Conservation (phyloP, 2,797 vertebrate genomes). For the Hapalemur alaotrensis region DNA sequence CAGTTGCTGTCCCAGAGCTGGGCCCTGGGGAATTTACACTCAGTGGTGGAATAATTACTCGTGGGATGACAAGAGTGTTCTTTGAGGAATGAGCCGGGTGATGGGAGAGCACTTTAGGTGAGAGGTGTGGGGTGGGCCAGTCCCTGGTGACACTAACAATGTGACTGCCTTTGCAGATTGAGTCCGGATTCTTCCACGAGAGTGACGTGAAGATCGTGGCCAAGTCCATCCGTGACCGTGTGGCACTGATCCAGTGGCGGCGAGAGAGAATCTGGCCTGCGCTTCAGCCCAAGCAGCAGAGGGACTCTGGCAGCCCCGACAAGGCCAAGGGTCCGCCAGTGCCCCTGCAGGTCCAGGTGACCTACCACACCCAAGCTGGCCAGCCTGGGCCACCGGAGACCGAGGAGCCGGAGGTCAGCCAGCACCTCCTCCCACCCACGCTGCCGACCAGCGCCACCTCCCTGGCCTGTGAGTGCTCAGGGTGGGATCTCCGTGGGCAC, state of each 20-base stretch:
- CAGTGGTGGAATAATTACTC: background rate
- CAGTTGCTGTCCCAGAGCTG: background rate
- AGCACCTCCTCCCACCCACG: conserved; percentile 87
- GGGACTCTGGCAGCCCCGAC: conserved; percentile 82
- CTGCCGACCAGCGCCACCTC: conserved; percentile 92
- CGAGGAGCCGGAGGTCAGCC: conserved; percentile 91
- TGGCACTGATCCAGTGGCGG: conserved; percentile 95
- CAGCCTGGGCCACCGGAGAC: conserved; percentile 85
- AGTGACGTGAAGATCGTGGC: conserved; percentile 95
- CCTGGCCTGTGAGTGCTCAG: conserved; percentile 90
- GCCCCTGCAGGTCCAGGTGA: conserved; percentile 85
- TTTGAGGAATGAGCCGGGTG: background rate
- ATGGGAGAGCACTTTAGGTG: background rate
- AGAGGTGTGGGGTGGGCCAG: too few species aligned
- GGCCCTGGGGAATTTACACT: background rate
- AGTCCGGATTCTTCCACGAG: conserved; percentile 96
- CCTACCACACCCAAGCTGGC: conserved; percentile 83
- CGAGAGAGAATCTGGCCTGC: conserved; percentile 91
- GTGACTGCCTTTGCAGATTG: conserved; percentile 87
- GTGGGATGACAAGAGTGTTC: background rate
- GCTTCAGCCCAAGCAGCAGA: conserved; percentile 79
- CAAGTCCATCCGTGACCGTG: conserved; percentile 95
- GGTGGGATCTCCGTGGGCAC: background rate
- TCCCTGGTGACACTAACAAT: rapidly evolving
- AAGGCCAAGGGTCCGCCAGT: conserved; percentile 75